Evolutionary conservation across 1,140 invertebrate species (phyloP), one percentile per base, ranked within the genome.

Genomic region (Heliconius melpomene): DNA sequence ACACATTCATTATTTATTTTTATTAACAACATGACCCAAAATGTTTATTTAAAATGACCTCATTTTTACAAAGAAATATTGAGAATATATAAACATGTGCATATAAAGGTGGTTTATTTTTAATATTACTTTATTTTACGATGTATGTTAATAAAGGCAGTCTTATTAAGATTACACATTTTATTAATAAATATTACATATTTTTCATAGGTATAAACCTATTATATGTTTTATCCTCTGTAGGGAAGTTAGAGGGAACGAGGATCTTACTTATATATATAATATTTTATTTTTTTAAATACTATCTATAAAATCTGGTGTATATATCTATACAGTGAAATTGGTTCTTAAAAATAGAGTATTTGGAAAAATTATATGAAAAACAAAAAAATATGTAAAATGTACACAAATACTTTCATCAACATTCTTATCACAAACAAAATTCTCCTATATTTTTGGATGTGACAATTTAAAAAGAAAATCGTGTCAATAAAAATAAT

Each of bases 401-500:
- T 40, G 38, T 11, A 46, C 13, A 11, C 20, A 11, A 60, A 23
- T 60, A 60, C 11, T 3, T 11, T 23, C 57, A 16, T 5, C 9
- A 26, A n/a, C 9, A 11, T 60, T 60, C n/a, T 60, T 60, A 60
- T 60, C 13, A 29, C 26, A 29, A 29, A 29, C 2, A 66, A 29
- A 29, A 66, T 74, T 50, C 9, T 36, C 11, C 32, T 40, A 66
- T 79, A 87, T 83, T 81, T 85, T 86, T 82, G 81, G 82, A 81
- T 79, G 77, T 84, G 79, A 80, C 79, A 77, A 74, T 77, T 80
- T 80, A 81, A 74, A 36, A 79, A 81, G 75, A 80, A 77, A 80
- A 80, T 78, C 66, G 60, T 81, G 84, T 86, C 88, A 90, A 90
- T 90, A 91, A 91, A 89, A 90, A 90, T 90, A 88, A 90, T 92